Evolutionary conservation across 2,113 vertebrate genomes (phyloP).

Genomic region (Solea solea): DNA sequence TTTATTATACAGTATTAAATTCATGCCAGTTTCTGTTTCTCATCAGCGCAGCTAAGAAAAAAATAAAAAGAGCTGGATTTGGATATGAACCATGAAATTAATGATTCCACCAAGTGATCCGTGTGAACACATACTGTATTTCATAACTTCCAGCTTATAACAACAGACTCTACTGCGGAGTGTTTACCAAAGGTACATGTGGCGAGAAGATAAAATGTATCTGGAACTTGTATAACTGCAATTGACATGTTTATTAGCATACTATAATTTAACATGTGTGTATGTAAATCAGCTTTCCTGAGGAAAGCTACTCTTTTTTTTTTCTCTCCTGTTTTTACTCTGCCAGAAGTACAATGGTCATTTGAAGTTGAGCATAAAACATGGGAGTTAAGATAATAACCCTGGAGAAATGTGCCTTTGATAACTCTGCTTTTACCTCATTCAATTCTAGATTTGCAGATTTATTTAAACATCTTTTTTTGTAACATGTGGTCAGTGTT

Average conservation of each 20-base stretch:
- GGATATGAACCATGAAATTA: conserved; percentile 64
- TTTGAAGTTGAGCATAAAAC: conserved; percentile 59
- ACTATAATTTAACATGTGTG: conserved; percentile 65
- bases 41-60: conserved; percentile 42
- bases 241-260: conserved; percentile 72
- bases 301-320: conserved; percentile 55
- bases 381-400: conserved; percentile 52
- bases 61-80: conserved; percentile 25
- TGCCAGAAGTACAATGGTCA: conserved; percentile 44
- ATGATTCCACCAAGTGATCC: conserved; percentile 51
- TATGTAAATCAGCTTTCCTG: conserved; percentile 62
- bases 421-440: conserved; percentile 76
- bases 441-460: conserved; percentile 70
- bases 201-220: conserved; percentile 47
- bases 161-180: conserved; percentile 50
- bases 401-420: conserved; percentile 67
- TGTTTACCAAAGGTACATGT: conserved; percentile 60
- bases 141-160: conserved; percentile 61
- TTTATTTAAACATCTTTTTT: conserved; percentile 76
- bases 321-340: conserved; percentile 28
- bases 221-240: conserved; percentile 63
- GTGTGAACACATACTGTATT: conserved; percentile 44
- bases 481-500: conserved; percentile 74
- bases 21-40: conserved; percentile 55
- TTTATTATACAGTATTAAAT: conserved; percentile 24